phyloP scores from a whole-genome alignment of 1,140 invertebrate species.

The Aphidius ervi region DNA sequence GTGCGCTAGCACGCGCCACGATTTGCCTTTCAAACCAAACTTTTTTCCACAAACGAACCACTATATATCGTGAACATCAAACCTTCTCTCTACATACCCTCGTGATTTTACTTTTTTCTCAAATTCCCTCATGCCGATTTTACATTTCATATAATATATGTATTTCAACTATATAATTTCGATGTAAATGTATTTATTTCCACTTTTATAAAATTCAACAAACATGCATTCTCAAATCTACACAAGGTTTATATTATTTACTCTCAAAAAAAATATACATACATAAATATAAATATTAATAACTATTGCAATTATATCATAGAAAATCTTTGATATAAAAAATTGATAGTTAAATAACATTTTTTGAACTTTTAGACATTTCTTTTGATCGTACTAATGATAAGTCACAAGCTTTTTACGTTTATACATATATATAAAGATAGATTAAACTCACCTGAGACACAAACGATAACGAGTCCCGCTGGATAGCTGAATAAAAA shows the following conservation, averaged over 20 bases:
- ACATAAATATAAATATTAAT: no score
- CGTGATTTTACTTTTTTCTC: background rate
- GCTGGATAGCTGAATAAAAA: slow-evolving; percentile 20
- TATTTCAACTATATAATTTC: no score
- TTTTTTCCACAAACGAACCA: slow-evolving; percentile 21
- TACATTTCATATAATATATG: background rate
- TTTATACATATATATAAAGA: no score
- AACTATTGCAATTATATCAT: no score
- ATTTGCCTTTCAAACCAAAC: slow-evolving; percentile 19
- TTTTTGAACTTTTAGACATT: no score
- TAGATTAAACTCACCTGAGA: background rate
- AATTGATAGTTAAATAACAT: no score
- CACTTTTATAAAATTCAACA: no score
- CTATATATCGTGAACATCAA: slow-evolving; percentile 18
- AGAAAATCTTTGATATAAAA: no score
- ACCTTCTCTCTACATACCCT: background rate
- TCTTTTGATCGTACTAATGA: slow-evolving; percentile 20
- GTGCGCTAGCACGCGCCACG: slow-evolving; percentile 18
- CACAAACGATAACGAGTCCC: slow-evolving; percentile 23
- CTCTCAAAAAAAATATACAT: no score
- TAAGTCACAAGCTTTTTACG: background rate
- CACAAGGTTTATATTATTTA: no score
- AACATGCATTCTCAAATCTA: no score
- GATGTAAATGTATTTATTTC: no score
- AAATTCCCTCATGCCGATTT: background rate